Evolutionary conservation across 1,140 invertebrate genomes (phyloP).

Genomic region (Anadara kagoshimensis): DNA sequence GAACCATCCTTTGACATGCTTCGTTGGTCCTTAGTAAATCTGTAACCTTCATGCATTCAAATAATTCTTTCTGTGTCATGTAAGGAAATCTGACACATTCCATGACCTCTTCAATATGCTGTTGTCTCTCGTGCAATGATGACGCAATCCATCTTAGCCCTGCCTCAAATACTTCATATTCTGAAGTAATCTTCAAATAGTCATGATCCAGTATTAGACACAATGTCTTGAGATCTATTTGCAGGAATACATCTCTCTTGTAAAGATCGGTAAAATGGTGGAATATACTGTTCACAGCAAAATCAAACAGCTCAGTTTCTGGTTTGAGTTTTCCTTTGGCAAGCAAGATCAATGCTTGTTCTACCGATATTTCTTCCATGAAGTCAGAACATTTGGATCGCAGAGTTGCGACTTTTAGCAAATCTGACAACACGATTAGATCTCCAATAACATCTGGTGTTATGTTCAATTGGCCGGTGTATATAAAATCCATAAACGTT

Average conservation of each 20-base stretch:
- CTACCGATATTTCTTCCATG: slow-evolving; percentile 10
- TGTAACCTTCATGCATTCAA: slow-evolving; percentile 26
- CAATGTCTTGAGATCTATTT: slow-evolving; percentile 24
- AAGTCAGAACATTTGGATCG: slow-evolving; percentile 10
- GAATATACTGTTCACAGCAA: neutral
- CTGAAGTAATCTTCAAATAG: slow-evolving; percentile 15
- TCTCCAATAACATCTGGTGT: slow-evolving; percentile 19
- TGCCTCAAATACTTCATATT: slow-evolving; percentile 32
- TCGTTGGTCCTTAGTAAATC: slow-evolving; percentile 27
- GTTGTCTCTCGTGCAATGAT: slow-evolving; percentile 15
- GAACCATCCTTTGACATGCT: slow-evolving; percentile 15
- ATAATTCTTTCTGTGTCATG: slow-evolving; percentile 34
- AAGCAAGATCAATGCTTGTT: slow-evolving; percentile 2
- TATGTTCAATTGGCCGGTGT: slow-evolving; percentile 26
- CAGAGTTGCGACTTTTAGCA: slow-evolving; percentile 11
- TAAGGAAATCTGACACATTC: slow-evolving; percentile 37
- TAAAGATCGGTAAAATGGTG: slow-evolving; percentile 15
- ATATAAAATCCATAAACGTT: slow-evolving; percentile 25
- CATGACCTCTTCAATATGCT: slow-evolving; percentile 27
- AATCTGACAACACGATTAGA: slow-evolving; percentile 30
- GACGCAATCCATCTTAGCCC: slow-evolving; percentile 28
- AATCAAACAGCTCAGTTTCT: slow-evolving; percentile 18
- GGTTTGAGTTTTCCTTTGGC: slow-evolving; percentile 3
- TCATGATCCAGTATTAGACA: slow-evolving; percentile 22
- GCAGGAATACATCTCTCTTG: slow-evolving; percentile 6